Evolutionary conservation across 2,113 vertebrate species (phyloP), one percentile per base, ranked within the genome.

Genomic region (Cheilinus undulatus): DNA sequence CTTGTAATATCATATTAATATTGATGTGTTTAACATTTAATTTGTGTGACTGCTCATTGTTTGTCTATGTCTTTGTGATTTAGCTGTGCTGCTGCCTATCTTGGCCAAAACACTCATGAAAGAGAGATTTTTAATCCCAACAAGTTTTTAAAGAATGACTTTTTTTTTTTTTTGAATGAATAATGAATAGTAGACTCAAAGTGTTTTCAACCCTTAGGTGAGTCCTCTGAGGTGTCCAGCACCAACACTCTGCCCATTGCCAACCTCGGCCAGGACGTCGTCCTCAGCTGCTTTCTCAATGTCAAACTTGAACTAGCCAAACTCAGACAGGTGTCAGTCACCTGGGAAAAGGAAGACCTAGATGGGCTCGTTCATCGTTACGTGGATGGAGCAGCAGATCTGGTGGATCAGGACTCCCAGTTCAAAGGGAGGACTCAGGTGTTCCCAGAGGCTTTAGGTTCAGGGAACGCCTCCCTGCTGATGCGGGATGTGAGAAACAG

Each of bases 391-490:
- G 73, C 48, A 0, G 50, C 75, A 0, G 32, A n/a, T 6, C 74
- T 90, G 0, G 1, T 0, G 4, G 22, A 78, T 38, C 91, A 91
- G 85, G 61, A 53, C 17, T 0, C 60, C 0, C 30, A 68, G 56
- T 90, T 87, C 58, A 71, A 17, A 27, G 85, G 76, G 2, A 81
- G 91, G 14, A 62, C 78, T 0, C 12, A 80, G 34, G 26, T 90
- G 8, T 90, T 84, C 54, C 23, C 66, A 0, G 32, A 61, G 0
- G 53, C 17, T 2, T 2, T 91, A 2, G 1, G 14, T 3, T 2
- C 2, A 2, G 89, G 91, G 1, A 92, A 92, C 13, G 88, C 51
- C 43, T 91, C 88, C 2, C 67, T 92, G 74, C 61, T 90, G 64
- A 65, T 92, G 73, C 65, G 57, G 48, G 26, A 3, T 0, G 85